Evolutionary conservation across 2,113 vertebrate genomes (phyloP), one percentile per base, ranked within the genome.

Genomic region (Oncorhynchus kisutch): DNA sequence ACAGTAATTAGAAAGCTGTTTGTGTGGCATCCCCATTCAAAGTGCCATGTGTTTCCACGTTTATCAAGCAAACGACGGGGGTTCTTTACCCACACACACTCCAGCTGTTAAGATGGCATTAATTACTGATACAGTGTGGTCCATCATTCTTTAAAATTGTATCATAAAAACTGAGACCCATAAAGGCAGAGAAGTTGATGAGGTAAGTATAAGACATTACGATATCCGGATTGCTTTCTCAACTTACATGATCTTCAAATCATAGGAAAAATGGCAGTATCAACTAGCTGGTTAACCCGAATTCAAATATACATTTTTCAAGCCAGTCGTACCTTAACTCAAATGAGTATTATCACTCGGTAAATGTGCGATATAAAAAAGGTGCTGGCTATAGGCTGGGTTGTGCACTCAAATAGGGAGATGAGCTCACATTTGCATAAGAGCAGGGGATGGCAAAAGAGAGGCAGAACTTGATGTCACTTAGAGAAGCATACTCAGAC

Each of bases 21-120:
- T 49, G 67, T 73, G 59, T 76, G 67, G 66, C 20, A 77, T 57
- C 20, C 78, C 77, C 71, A 75, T 74, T 85, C 57, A 85, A 79
- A 82, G 64, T 2, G 71, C 81, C 87, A 87, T 85, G 81, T 91
- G 88, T 89, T 83, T 82, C 25, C 45, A 72, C 20, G 65, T 86
- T 86, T 84, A 82, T 86, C 81, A 87, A 83, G 78, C 78, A 80
- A 87, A 87, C 84, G 73, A 84, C 73, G 80, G 72, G 54, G 75
- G 14, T 54, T 54, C 16, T 54, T 54, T 80, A 74, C 54, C 75
- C 74, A 25, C 67, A 65, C 67, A 70, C 71, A 22, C 70, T 59
- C 75, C 75, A 82, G 78, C 79, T 86, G 85, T 86, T 77, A 64
- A 73, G 81, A 74, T 29, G 59, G 54, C 80, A 76, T 81, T 70